A percentile compares a stretch with the other conserved stretches of the same genome.
phyloP scores from a whole-genome alignment of 2,888 invertebrate species.

The Aquatica leii region DNA sequence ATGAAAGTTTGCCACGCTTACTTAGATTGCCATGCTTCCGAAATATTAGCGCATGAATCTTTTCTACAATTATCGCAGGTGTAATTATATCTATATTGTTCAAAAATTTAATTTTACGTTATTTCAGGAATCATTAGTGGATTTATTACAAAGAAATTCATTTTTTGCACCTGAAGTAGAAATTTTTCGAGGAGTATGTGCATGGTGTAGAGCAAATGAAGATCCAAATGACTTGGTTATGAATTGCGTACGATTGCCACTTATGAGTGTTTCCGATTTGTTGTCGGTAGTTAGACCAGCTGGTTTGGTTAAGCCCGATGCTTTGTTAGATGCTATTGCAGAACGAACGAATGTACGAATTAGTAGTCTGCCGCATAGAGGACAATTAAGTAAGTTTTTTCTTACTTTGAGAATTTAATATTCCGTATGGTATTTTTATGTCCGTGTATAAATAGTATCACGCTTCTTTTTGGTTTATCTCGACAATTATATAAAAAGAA shows the following conservation, averaged over 20 bases:
- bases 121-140: slow-evolving; percentile 77
- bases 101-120: too few species aligned
- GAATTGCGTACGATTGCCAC: slow-evolving; percentile 78
- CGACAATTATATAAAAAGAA: too few species aligned
- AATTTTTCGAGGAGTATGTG: slow-evolving; percentile 89
- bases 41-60: slow-evolving; percentile 83
- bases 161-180: slow-evolving; percentile 97
- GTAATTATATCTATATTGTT: too few species aligned
- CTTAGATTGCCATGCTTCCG: slow-evolving; percentile 88
- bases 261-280: slow-evolving; percentile 89
- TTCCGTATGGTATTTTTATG: not conserved
- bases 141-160: slow-evolving; percentile 89
- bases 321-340: slow-evolving; percentile 93
- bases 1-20: slow-evolving; percentile 87
- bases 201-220: slow-evolving; percentile 86
- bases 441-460: slow-evolving; percentile 5
- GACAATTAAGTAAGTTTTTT: slow-evolving; percentile 71
- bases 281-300: slow-evolving; percentile 89
- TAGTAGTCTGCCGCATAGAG: slow-evolving; percentile 85
- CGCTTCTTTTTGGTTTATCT: too few species aligned
- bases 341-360: slow-evolving; percentile 81
- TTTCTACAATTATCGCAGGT: slow-evolving; percentile 87
- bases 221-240: slow-evolving; percentile 59
- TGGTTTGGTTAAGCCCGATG: slow-evolving; percentile 85
- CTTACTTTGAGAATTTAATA: too few species aligned